Evolutionary conservation across 2,888 invertebrate species (phyloP).

Genomic region (Cremastinae sp.): DNA sequence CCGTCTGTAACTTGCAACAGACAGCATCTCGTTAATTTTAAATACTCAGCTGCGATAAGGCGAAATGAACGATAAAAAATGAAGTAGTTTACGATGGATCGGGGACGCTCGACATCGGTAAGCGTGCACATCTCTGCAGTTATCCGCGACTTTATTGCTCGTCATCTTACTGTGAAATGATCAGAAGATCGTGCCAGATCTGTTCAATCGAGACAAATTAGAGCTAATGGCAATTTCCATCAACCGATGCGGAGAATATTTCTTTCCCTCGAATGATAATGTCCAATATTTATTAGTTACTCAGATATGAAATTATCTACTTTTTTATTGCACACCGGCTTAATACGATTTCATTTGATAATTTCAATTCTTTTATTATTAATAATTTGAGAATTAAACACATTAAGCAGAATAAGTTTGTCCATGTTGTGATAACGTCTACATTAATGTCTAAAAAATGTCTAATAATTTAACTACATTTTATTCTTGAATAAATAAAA

Average conservation of each 20-base stretch:
- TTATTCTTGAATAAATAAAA: too few species aligned
- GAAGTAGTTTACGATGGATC: too few species aligned
- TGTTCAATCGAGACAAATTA: constrained; percentile 66
- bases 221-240: constrained; percentile 65
- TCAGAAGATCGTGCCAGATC: constrained; percentile 58
- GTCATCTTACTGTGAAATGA: constrained; percentile 45
- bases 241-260: constrained; percentile 16
- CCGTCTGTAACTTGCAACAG: too few species aligned
- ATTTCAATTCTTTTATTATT: too few species aligned
- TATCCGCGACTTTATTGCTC: constrained; percentile 22
- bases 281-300: constrained; percentile 16
- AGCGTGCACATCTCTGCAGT: constrained; percentile 7
- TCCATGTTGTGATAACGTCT: too few species aligned
- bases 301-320: too few species aligned
- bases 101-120: constrained; percentile 8
- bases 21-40: constrained; percentile 16
- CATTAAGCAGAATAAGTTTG: too few species aligned
- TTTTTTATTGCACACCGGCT: too few species aligned
- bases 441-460: too few species aligned
- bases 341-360: too few species aligned
- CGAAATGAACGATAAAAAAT: constrained; percentile 19
- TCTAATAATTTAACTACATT: too few species aligned
- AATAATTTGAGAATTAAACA: too few species aligned
- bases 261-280: constrained; percentile 9
- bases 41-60: constrained; percentile 23